Conservation (phyloP, 2,113 vertebrate species). For the Spea multiplicata region DNA sequence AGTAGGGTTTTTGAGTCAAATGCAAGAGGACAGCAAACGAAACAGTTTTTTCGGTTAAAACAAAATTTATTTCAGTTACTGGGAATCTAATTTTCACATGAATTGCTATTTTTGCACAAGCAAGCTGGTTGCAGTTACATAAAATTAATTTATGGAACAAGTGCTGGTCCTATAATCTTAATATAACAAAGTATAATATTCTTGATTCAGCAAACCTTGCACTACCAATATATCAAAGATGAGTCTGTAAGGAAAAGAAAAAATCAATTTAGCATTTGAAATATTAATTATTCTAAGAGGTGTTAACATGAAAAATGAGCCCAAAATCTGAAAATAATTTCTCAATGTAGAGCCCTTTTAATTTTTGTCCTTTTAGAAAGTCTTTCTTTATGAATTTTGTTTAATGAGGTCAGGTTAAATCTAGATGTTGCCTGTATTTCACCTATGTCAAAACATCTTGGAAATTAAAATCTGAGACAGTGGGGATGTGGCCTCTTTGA, state of each 20-base stretch:
- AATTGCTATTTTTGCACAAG: neutral
- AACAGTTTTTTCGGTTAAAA: neutral
- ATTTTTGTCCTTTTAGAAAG: neutral
- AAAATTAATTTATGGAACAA: neutral
- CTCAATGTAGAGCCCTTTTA: conserved; percentile 6
- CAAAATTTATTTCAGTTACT: neutral
- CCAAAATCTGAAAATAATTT: neutral
- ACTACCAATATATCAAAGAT: neutral
- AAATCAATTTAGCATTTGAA: conserved; percentile 1
- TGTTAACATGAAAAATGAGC: conserved; percentile 18
- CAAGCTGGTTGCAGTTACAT: neutral
- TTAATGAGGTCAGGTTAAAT: too few relatives aligned
- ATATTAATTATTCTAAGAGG: conserved; percentile 20
- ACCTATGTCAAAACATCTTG: too few relatives aligned
- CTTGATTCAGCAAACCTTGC: neutral
- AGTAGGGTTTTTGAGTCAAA: too few relatives aligned
- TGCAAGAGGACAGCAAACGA: too few relatives aligned
- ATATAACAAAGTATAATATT: neutral
- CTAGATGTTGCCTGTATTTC: too few relatives aligned
- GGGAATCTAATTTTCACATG: neutral
- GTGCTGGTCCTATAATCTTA: neutral
- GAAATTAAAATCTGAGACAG: too few relatives aligned
- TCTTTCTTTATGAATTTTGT: too few relatives aligned
- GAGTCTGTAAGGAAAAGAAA: neutral
- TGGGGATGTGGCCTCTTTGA: too few relatives aligned